These are phyloP conservation scores for Campoletis sonorensis DNA, from an alignment of 1,140 invertebrate genomes.

Conservation along the genomic window DNA sequence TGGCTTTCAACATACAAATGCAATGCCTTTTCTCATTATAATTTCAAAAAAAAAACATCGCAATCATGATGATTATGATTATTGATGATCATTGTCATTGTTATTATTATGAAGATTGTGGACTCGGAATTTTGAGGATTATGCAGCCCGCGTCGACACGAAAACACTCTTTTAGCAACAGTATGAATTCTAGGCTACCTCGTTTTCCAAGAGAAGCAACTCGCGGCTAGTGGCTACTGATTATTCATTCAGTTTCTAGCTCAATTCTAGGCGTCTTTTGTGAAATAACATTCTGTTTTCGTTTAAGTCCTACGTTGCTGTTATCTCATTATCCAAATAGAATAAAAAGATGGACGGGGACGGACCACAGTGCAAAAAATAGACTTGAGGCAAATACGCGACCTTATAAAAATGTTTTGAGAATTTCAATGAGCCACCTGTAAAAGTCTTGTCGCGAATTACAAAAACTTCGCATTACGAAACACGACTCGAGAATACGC, in stretches of 20 bases:
- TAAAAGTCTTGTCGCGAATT: slow-evolving; percentile 60
- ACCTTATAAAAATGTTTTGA: slow-evolving; percentile 55
- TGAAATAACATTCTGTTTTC: neutral
- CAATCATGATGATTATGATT: neutral
- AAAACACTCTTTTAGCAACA: neutral
- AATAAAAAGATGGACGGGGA: neutral
- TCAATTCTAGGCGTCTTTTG: neutral
- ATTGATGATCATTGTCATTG: too few relatives aligned
- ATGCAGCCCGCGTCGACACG: neutral
- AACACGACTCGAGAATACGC: slow-evolving; percentile 42
- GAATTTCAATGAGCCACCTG: slow-evolving; percentile 66
- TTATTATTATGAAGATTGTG: neutral
- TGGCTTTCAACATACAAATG: too few relatives aligned
- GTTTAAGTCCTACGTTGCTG: neutral
- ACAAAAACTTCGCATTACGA: slow-evolving; percentile 58
- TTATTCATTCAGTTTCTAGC: neutral
- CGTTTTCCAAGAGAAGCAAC: neutral
- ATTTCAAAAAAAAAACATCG: neutral
- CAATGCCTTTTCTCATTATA: too few relatives aligned
- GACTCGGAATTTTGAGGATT: neutral
- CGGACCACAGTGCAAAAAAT: neutral
- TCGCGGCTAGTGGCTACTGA: too few relatives aligned
- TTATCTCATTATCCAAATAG: neutral
- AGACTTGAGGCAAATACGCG: slow-evolving; percentile 37
- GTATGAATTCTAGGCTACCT: neutral